phyloP scores from a whole-genome alignment of 2,888 invertebrate species.

The Andrena haemorrhoa region DNA sequence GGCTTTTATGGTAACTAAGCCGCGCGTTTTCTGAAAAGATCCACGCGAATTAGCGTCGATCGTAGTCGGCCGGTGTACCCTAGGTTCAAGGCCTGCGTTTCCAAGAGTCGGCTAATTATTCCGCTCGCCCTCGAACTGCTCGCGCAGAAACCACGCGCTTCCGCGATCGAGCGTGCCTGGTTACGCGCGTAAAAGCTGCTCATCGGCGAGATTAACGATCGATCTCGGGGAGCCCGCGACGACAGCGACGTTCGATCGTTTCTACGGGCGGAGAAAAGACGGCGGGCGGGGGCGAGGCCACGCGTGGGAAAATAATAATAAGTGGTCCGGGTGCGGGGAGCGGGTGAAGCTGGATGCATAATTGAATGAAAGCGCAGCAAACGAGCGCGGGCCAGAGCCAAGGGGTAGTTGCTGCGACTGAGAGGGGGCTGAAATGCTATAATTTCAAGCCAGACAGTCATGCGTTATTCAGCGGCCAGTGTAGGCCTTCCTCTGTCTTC shows the following conservation, averaged over 20 bases:
- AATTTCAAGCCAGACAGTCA: slow-evolving; percentile 83
- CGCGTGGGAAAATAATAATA: slow-evolving; percentile 72
- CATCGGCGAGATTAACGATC: slow-evolving; percentile 32
- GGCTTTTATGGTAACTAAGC: too few species aligned
- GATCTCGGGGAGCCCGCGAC: background rate
- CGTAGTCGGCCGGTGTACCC: background rate
- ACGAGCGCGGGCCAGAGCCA: slow-evolving; percentile 64
- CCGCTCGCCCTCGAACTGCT: background rate
- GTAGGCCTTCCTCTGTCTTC: slow-evolving; percentile 57
- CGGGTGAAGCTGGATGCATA: slow-evolving; percentile 74
- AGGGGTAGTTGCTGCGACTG: slow-evolving; percentile 71
- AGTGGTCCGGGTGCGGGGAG: slow-evolving; percentile 39
- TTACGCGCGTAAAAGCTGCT: slow-evolving; percentile 15
- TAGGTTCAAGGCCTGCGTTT: slow-evolving; percentile 25
- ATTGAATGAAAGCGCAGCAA: slow-evolving; percentile 81
- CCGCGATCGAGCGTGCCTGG: slow-evolving; percentile 22
- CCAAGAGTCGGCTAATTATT: slow-evolving; percentile 9
- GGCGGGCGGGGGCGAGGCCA: slow-evolving; percentile 12
- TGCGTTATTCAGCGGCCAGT: slow-evolving; percentile 81
- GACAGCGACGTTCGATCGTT: background rate
- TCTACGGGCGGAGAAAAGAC: slow-evolving; percentile 14
- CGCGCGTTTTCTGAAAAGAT: background rate
- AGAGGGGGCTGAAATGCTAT: slow-evolving; percentile 77
- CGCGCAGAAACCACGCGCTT: slow-evolving; percentile 17
- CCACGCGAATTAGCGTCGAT: background rate